These are phyloP conservation scores for Okamejei kenojei DNA, from an alignment of 2,797 vertebrate genomes.

Conservation along the genomic window DNA sequence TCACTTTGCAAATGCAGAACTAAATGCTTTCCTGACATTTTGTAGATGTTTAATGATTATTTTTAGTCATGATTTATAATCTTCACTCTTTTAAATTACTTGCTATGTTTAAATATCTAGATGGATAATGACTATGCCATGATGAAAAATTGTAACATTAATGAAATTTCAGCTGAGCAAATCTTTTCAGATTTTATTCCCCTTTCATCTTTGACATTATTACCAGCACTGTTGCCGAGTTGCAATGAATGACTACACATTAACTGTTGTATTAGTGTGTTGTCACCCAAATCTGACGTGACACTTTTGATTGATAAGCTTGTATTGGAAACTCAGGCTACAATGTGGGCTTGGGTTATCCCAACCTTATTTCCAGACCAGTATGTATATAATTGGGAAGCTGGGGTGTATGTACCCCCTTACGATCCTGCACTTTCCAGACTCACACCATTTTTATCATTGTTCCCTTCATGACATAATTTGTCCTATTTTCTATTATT, in stretches of 20 bases:
- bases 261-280: constrained; percentile 1
- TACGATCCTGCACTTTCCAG: not conserved
- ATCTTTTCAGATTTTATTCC: constrained; percentile 26
- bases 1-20: not conserved
- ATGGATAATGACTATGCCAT: constrained; percentile 26
- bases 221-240: not conserved
- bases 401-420: not conserved
- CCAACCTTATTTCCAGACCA: not conserved
- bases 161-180: constrained; percentile 15
- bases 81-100: constrained; percentile 34
- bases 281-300: not conserved
- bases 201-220: not conserved
- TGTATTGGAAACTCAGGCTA: not conserved
- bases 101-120: constrained; percentile 21
- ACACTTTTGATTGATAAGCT: not conserved
- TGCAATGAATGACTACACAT: not conserved
- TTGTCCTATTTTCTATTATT: constrained; percentile 17
- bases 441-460: not conserved
- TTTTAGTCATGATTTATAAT: constrained; percentile 19
- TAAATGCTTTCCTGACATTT: constrained; percentile 13
- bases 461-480: not conserved
- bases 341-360: not conserved
- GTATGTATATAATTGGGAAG: not conserved
- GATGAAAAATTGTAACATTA: constrained; percentile 30
- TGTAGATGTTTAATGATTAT: not conserved